phyloP scores from a whole-genome alignment of 2,888 invertebrate genomes.

The Chalcis sispes region DNA sequence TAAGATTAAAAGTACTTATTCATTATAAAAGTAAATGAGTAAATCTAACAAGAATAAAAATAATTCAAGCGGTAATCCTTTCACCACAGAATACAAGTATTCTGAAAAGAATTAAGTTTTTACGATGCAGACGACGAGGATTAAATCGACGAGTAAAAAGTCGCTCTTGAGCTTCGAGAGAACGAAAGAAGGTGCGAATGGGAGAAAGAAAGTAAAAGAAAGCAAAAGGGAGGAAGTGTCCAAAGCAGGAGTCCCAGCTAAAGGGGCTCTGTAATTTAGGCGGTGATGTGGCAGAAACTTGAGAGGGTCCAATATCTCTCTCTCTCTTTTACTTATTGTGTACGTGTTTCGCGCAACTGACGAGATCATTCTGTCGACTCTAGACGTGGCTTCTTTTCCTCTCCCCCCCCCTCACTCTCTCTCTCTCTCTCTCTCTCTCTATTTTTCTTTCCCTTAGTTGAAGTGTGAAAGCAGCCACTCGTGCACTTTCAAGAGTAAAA shows the following conservation, averaged over 20 bases:
- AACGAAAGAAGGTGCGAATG: conserved; percentile 1
- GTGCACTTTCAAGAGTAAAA: conserved; percentile 40
- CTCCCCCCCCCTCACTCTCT: conserved; percentile 7
- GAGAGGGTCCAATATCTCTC: conserved; percentile 35
- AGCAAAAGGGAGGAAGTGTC: conserved; percentile 34
- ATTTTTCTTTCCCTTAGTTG: not conserved
- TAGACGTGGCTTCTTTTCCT: conserved; percentile 4
- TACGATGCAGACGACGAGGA: too few species aligned
- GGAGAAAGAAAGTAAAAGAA: not conserved
- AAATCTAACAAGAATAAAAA: too few species aligned
- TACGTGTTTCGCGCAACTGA: conserved; percentile 52
- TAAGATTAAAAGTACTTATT: too few species aligned
- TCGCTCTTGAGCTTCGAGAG: too few species aligned
- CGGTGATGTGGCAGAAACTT: conserved; percentile 44
- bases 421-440: conserved; percentile 12
- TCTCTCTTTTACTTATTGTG: conserved; percentile 54
- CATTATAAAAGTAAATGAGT: too few species aligned
- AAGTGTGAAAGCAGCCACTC: conserved; percentile 50
- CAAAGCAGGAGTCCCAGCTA: conserved; percentile 30
- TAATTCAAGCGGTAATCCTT: too few species aligned
- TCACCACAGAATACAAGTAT: too few species aligned
- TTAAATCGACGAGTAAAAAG: too few species aligned
- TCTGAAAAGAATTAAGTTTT: too few species aligned
- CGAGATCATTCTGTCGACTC: conserved; percentile 36
- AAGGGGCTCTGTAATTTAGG: conserved; percentile 44